phyloP scores from a whole-genome alignment of 2,888 invertebrate species.

The Hypomecis atomaria region DNA sequence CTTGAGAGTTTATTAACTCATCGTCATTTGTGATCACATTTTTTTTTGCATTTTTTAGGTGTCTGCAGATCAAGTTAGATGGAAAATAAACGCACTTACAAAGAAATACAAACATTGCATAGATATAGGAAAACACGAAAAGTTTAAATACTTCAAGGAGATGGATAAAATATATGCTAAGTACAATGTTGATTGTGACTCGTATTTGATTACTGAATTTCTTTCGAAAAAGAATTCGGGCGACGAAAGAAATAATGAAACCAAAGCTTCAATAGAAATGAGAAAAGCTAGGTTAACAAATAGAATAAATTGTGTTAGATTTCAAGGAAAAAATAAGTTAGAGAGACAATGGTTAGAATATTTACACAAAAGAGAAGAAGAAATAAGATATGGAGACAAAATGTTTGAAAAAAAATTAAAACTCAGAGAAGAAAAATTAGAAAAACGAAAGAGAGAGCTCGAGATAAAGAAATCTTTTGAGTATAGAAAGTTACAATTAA shows the following conservation, averaged over 20 bases:
- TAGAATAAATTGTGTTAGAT: slow-evolving; percentile 60
- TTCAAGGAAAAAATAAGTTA: slow-evolving; percentile 60
- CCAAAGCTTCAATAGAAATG: slow-evolving; percentile 58
- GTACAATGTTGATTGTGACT: slow-evolving; percentile 58
- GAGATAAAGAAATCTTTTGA: slow-evolving; percentile 59
- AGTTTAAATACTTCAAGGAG: slow-evolving; percentile 61
- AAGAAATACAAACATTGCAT: slow-evolving; percentile 63
- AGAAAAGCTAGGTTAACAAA: slow-evolving; percentile 62
- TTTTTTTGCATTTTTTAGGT: slow-evolving; percentile 48
- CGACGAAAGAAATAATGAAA: slow-evolving; percentile 44
- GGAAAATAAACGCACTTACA: slow-evolving; percentile 68
- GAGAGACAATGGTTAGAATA: slow-evolving; percentile 66
- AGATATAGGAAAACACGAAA: slow-evolving; percentile 54
- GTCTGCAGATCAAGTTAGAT: slow-evolving; percentile 62
- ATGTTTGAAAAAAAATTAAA: slow-evolving; percentile 55
- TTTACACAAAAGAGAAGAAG: slow-evolving; percentile 56
- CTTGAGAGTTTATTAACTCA: too few species aligned
- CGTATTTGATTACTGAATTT: slow-evolving; percentile 49
- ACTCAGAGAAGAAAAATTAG: slow-evolving; percentile 57
- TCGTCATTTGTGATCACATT: too few species aligned
- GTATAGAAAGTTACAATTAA: slow-evolving; percentile 53
- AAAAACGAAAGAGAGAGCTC: slow-evolving; percentile 54
- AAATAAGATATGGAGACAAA: slow-evolving; percentile 51
- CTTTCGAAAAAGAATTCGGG: slow-evolving; percentile 47
- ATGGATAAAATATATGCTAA: slow-evolving; percentile 61